Conservation (phyloP, 23 tunicate species). For the Ascidia mentula region DNA sequence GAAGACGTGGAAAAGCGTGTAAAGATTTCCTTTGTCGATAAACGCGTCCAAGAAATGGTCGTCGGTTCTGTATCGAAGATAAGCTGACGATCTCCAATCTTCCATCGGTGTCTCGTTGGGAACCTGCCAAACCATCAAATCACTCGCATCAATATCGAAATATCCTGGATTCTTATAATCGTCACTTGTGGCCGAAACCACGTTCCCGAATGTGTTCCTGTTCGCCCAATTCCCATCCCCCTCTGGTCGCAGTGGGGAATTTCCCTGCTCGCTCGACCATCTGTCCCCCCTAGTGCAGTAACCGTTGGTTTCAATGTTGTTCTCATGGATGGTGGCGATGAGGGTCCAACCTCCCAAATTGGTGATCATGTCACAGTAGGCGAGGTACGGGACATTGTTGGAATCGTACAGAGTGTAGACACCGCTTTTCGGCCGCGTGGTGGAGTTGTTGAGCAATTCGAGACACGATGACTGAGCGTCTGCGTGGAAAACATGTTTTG, state of each 20-base stretch:
- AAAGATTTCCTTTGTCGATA: constrained; percentile 3
- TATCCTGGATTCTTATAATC: constrained; percentile 66
- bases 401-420: constrained; percentile 25
- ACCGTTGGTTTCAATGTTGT: not conserved
- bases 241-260: not conserved
- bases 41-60: not conserved
- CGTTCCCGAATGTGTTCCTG: constrained; percentile 17
- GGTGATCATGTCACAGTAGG: constrained; percentile 5
- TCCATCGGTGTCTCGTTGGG: constrained; percentile 23
- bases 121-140: constrained; percentile 63
- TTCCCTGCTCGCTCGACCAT: constrained; percentile 46
- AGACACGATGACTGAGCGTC: not conserved
- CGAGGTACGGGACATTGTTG: constrained; percentile 4
- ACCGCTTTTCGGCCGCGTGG: not conserved
- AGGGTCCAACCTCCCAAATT: constrained; percentile 13
- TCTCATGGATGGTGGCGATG: constrained; percentile 3
- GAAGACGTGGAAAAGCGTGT: constrained; percentile 4
- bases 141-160: constrained; percentile 42
- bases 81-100: not conserved
- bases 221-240: constrained; percentile 30
- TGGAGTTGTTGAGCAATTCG: not conserved
- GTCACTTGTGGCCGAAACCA: constrained; percentile 41
- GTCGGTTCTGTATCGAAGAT: constrained; percentile 11
- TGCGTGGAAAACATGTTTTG: not conserved
- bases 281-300: constrained; percentile 23